Evolutionary conservation across 2,797 vertebrate species (phyloP).

Genomic region (Pitangus sulphuratus): DNA sequence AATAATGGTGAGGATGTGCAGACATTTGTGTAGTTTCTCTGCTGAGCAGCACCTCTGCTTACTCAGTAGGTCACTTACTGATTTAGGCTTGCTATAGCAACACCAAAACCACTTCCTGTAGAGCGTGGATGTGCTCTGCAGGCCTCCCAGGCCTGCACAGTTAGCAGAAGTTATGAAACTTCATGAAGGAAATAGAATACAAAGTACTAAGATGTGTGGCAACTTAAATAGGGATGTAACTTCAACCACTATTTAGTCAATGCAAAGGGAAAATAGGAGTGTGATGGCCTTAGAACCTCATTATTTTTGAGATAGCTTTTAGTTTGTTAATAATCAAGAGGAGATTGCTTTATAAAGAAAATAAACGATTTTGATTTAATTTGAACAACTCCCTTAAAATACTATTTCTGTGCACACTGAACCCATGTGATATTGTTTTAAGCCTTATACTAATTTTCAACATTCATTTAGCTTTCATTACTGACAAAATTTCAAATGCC

Average conservation of each 20-base stretch:
- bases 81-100: constrained; percentile 5
- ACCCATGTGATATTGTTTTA: background rate
- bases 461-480: background rate
- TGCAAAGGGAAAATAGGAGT: background rate
- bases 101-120: constrained; percentile 45
- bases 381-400: background rate
- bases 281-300: background rate
- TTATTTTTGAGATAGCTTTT: background rate
- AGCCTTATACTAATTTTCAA: background rate
- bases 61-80: background rate
- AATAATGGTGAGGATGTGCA: background rate
- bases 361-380: background rate
- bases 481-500: background rate
- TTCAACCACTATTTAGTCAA: background rate
- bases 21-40: background rate
- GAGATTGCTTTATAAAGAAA: background rate
- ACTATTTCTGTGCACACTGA: background rate
- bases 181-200: constrained; percentile 3
- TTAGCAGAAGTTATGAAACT: constrained; percentile 36
- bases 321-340: background rate
- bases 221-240: constrained; percentile 1
- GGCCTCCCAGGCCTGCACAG: background rate
- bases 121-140: background rate
- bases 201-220: background rate
- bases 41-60: background rate